Evolutionary conservation across 2,797 vertebrate genomes (phyloP).

Genomic region (Lepilemur ruficaudatus): DNA sequence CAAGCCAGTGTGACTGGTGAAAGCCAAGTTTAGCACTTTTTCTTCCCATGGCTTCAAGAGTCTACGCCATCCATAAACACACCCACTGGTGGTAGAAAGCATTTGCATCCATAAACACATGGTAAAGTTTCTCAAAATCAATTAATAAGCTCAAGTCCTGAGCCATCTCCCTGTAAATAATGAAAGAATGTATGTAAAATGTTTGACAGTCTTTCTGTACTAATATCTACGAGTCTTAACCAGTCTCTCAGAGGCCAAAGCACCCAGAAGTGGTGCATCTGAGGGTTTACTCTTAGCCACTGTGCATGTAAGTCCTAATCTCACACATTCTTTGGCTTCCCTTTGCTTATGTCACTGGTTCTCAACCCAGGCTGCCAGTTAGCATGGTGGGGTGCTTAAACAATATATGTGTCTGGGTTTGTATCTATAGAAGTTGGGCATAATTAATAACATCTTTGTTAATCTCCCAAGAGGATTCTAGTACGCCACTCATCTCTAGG

Average conservation of each 20-base stretch:
- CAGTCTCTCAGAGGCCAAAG: neutral
- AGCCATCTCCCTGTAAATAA: neutral
- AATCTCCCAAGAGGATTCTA: neutral
- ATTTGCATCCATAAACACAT: neutral
- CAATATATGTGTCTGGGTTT: neutral
- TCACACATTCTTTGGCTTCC: neutral
- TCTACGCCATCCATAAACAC: neutral
- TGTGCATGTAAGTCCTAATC: neutral
- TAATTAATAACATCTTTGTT: neutral
- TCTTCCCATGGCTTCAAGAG: neutral
- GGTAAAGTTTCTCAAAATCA: constrained; percentile 4
- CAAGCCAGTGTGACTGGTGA: neutral
- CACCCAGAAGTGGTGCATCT: fast-evolving
- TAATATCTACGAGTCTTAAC: neutral
- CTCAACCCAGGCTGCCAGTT: neutral
- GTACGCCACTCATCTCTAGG: neutral
- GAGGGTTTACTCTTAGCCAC: neutral
- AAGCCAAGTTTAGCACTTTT: neutral
- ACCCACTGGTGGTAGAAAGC: neutral
- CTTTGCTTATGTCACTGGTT: neutral
- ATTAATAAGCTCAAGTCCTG: neutral
- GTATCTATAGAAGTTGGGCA: neutral
- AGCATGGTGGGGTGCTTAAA: neutral
- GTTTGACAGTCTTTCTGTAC: neutral
- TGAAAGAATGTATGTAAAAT: neutral